phyloP scores from a whole-genome alignment of 2,888 invertebrate species.

The Cantharis flavilabris region DNA sequence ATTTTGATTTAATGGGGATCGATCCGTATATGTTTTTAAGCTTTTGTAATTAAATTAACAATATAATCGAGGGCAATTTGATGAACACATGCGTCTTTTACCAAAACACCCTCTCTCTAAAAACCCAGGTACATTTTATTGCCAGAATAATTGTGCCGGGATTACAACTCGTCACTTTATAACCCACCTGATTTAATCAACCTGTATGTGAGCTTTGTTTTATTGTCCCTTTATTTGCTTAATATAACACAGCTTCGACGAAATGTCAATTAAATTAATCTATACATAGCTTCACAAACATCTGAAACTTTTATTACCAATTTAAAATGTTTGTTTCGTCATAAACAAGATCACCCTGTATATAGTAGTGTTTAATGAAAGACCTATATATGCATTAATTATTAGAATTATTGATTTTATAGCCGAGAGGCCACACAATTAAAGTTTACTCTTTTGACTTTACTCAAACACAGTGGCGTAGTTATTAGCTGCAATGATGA shows the following conservation, averaged over 20 bases:
- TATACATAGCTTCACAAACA: constrained; percentile 18
- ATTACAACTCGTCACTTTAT: constrained; percentile 32
- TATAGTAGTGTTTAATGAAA: not conserved
- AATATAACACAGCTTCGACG: constrained; percentile 27
- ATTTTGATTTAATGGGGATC: not conserved
- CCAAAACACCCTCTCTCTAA: constrained; percentile 1
- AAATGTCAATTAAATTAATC: constrained; percentile 29
- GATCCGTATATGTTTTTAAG: not conserved
- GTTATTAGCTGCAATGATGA: not conserved
- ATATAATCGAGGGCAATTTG: not conserved
- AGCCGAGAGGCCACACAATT: not conserved
- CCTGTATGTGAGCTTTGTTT: constrained; percentile 30
- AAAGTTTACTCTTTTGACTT: not conserved
- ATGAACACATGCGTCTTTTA: not conserved
- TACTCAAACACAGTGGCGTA: not conserved
- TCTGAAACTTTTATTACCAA: constrained; percentile 7
- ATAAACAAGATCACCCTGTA: not conserved
- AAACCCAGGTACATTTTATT: constrained; percentile 24
- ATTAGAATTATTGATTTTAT: not conserved
- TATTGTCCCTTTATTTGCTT: constrained; percentile 32
- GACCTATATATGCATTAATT: too few species aligned
- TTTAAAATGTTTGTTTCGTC: not conserved
- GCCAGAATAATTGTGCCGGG: constrained; percentile 29
- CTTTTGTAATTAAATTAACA: not conserved
- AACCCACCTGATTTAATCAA: constrained; percentile 31